Percentiles rank a stretch among this genome's conserved stretches.
Evolutionary conservation across 2,888 invertebrate species (phyloP).

Genomic region (Hydrotaea diabolus): DNA sequence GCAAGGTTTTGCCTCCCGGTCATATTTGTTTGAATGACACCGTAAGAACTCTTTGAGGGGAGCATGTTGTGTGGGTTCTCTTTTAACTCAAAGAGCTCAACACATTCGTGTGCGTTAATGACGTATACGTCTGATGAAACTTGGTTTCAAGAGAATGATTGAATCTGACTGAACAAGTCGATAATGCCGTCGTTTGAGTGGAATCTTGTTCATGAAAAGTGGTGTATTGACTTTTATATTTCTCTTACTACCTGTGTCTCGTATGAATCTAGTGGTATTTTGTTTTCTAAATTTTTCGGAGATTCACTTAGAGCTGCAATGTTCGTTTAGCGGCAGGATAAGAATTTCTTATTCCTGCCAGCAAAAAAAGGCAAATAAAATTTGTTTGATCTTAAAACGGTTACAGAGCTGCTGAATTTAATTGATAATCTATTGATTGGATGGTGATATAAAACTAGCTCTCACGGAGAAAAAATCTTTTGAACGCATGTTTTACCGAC

Average conservation of each 20-base stretch:
- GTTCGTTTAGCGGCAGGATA: too few relatives aligned
- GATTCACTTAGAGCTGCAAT: background rate
- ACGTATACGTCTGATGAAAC: background rate
- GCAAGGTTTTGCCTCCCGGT: slow-evolving; percentile 27
- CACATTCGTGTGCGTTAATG: background rate
- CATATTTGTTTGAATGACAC: slow-evolving; percentile 15
- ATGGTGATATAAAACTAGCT: too few relatives aligned
- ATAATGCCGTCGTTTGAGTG: slow-evolving; percentile 34
- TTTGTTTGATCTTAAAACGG: too few relatives aligned
- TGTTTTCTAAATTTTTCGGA: background rate
- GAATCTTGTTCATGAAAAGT: background rate
- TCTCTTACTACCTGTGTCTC: background rate
- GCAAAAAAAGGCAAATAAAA: too few relatives aligned
- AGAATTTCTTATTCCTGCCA: too few relatives aligned
- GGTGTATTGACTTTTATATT: background rate
- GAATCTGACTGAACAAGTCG: background rate
- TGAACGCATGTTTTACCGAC: too few relatives aligned
- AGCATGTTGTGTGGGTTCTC: slow-evolving; percentile 21
- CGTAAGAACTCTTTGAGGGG: background rate
- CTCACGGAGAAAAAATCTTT: too few relatives aligned
- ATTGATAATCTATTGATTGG: too few relatives aligned
- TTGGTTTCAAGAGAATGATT: slow-evolving; percentile 34
- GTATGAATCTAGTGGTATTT: background rate
- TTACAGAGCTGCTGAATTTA: too few relatives aligned
- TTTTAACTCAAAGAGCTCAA: background rate